A percentile compares a stretch with the other conserved stretches of the same genome.
Conservation (phyloP, 2,113 vertebrate genomes). For the Thymallus thymallus region DNA sequence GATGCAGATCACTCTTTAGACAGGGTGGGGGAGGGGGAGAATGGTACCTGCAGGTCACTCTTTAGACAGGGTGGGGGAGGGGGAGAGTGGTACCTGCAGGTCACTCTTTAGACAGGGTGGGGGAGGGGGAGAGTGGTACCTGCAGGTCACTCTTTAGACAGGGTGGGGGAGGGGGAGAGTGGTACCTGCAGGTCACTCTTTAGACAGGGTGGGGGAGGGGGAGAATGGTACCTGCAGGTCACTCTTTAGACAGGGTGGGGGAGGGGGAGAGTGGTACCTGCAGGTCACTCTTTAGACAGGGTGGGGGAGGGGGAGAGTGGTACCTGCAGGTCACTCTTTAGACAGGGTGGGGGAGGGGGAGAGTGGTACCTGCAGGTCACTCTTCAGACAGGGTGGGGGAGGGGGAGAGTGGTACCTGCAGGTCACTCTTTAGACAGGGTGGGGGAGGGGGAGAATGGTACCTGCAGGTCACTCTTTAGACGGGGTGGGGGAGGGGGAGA, state of each 20-base stretch:
- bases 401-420: conserved; percentile 43
- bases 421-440: conserved; percentile 34
- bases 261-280: conserved; percentile 75
- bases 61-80: conserved; percentile 45
- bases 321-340: conserved; percentile 62
- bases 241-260: conserved; percentile 38
- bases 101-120: too few relatives aligned
- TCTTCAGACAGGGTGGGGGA: conserved; percentile 46
- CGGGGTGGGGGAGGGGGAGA: conserved; percentile 42
- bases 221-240: conserved; percentile 60
- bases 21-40: conserved; percentile 42
- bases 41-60: conserved; percentile 60
- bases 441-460: conserved; percentile 33
- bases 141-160: conserved; percentile 55
- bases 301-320: neutral
- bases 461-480: conserved; percentile 50
- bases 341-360: conserved; percentile 43
- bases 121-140: conserved; percentile 25
- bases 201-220: neutral
- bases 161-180: conserved; percentile 41
- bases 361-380: conserved; percentile 76
- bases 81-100: conserved; percentile 75
- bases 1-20: conserved; percentile 58
- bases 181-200: conserved; percentile 79
- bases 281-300: conserved; percentile 7